Evolutionary conservation across 2,888 invertebrate species (phyloP).

Genomic region (Steinernema carpocapsae): DNA sequence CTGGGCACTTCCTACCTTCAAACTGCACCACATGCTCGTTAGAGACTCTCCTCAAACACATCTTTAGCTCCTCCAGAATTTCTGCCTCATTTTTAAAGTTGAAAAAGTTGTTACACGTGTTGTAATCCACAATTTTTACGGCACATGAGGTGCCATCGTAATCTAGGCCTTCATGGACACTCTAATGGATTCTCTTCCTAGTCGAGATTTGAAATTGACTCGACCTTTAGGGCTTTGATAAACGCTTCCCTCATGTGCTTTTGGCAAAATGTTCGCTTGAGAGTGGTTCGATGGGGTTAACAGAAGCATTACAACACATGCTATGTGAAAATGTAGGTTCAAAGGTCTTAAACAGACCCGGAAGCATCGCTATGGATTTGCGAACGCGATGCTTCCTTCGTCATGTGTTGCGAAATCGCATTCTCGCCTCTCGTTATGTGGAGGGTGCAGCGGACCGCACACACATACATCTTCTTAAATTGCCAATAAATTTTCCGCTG

Average conservation of each 20-base stretch:
- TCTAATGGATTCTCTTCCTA: background rate
- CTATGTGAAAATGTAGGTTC: background rate
- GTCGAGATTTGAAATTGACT: background rate
- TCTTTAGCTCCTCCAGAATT: background rate
- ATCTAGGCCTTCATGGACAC: background rate
- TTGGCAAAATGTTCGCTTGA: background rate
- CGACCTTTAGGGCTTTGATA: slow-evolving; percentile 1
- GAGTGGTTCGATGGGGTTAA: background rate
- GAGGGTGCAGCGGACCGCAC: background rate
- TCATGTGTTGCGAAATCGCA: too few species aligned
- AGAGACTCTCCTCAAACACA: background rate
- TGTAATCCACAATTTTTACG: background rate
- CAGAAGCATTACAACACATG: background rate
- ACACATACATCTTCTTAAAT: background rate
- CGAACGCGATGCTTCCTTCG: background rate
- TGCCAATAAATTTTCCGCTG: background rate
- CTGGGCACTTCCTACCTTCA: background rate
- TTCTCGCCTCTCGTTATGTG: too few species aligned
- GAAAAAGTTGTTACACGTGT: background rate
- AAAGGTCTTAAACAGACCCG: background rate
- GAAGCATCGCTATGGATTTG: background rate
- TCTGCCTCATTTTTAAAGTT: slow-evolving; percentile 8
- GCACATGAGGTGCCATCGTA: background rate
- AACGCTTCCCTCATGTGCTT: background rate
- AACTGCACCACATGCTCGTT: background rate